A percentile compares a stretch with the other conserved stretches of the same genome.
Evolutionary conservation across 2,888 invertebrate genomes (phyloP).

Genomic region (Ethmia dodecea): DNA sequence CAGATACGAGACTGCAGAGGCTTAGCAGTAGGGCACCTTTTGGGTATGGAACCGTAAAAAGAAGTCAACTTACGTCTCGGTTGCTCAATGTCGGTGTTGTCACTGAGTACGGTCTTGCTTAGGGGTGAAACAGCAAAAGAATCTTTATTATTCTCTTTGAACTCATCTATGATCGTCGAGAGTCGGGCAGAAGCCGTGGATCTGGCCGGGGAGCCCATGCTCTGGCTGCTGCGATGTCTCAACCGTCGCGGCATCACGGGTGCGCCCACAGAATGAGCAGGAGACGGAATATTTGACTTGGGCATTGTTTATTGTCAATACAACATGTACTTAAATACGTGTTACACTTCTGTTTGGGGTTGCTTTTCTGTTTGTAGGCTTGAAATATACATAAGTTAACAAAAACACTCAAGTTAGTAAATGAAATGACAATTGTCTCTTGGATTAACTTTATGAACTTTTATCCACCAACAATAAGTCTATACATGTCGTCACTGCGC

Average conservation of each 20-base stretch:
- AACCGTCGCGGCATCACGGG: conserved; percentile 32
- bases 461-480: too few relatives aligned
- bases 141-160: conserved; percentile 31
- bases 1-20: too few relatives aligned
- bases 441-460: too few relatives aligned
- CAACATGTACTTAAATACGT: too few relatives aligned
- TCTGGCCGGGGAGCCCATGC: conserved; percentile 44
- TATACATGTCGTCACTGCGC: too few relatives aligned
- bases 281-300: conserved; percentile 42
- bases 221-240: conserved; percentile 35
- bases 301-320: conserved; percentile 32
- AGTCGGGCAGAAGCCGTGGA: conserved; percentile 40
- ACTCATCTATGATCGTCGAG: conserved; percentile 36
- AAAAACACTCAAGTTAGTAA: too few relatives aligned
- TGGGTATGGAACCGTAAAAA: background rate
- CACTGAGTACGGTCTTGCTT: conserved; percentile 41
- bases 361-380: too few relatives aligned
- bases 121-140: conserved; percentile 47
- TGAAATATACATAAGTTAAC: background rate
- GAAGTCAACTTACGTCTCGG: conserved; percentile 48
- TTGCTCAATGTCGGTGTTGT: conserved; percentile 53
- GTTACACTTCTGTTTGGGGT: background rate
- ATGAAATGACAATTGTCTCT: too few relatives aligned
- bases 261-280: conserved; percentile 44
- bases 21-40: too few relatives aligned